phyloP scores from a whole-genome alignment of 2,797 vertebrate genomes.

The Dallia pectoralis region DNA sequence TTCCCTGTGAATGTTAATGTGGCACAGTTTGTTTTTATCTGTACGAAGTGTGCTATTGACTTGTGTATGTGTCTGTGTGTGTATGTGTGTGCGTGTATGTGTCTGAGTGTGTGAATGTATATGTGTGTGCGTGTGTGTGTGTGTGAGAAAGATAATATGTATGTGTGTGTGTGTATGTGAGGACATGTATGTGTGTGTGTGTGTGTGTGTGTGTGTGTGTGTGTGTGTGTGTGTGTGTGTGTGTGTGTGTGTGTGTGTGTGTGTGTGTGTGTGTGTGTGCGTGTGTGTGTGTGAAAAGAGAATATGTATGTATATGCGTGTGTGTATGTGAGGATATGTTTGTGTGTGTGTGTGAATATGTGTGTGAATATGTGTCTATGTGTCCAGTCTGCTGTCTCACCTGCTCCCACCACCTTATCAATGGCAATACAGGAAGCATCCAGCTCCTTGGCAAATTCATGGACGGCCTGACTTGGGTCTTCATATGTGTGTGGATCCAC shows the following conservation, averaged over 20 bases:
- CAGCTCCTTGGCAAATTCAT: slow-evolving; percentile 95
- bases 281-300: background rate
- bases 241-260: slow-evolving; percentile 8
- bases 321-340: background rate
- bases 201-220: background rate
- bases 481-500: slow-evolving; percentile 97
- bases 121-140: background rate
- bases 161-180: background rate
- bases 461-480: slow-evolving; percentile 94
- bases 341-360: background rate
- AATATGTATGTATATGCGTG: background rate
- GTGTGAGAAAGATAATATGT: background rate
- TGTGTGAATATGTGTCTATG: background rate
- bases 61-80: background rate
- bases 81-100: background rate
- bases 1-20: background rate
- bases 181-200: background rate
- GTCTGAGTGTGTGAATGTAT: no score
- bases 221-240: background rate
- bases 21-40: background rate
- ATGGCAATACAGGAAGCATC: slow-evolving; percentile 93
- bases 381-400: slow-evolving; percentile 63
- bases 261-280: slow-evolving; percentile 28
- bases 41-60: background rate
- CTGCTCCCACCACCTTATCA: slow-evolving; percentile 98